These are phyloP conservation scores for Ramazzottius varieornatus DNA, from an alignment of 2,888 invertebrate species.

Conservation along the genomic window DNA sequence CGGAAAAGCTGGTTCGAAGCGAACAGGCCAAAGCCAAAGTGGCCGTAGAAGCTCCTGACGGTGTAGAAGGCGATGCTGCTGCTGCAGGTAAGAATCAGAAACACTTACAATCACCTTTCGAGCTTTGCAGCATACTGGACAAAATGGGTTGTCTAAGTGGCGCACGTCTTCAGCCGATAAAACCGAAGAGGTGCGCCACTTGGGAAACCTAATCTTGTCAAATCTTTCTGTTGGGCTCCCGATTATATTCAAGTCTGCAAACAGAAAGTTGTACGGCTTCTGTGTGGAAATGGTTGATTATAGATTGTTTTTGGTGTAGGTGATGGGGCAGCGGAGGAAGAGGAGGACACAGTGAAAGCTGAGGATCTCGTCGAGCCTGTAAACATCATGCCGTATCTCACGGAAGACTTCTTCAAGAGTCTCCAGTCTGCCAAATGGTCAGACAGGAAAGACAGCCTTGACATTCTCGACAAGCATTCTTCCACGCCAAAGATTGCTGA, in stretches of 20 bases:
- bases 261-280: too few relatives aligned
- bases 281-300: too few relatives aligned
- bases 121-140: too few relatives aligned
- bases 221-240: too few relatives aligned
- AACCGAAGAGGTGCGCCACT: too few relatives aligned
- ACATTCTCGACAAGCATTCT: constrained; percentile 45
- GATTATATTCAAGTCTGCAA: too few relatives aligned
- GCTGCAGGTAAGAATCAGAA: constrained; percentile 19
- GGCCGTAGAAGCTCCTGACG: constrained; percentile 10
- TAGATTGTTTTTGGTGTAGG: not conserved
- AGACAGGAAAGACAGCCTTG: constrained; percentile 70
- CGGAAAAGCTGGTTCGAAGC: constrained; percentile 47
- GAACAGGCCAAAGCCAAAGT: constrained; percentile 36
- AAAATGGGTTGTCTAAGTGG: too few relatives aligned
- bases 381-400: constrained; percentile 67
- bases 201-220: too few relatives aligned
- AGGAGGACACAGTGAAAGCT: constrained; percentile 35
- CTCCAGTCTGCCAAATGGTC: constrained; percentile 88
- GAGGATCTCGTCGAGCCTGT: constrained; percentile 71
- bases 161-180: too few relatives aligned
- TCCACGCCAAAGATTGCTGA: constrained; percentile 55
- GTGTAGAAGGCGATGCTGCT: constrained; percentile 25
- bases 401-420: constrained; percentile 82
- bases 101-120: too few relatives aligned
- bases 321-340: constrained; percentile 20